Percentiles rank a stretch among this genome's conserved stretches.
phyloP scores from a whole-genome alignment of 2,797 vertebrate species.

The Channallabes apus region DNA sequence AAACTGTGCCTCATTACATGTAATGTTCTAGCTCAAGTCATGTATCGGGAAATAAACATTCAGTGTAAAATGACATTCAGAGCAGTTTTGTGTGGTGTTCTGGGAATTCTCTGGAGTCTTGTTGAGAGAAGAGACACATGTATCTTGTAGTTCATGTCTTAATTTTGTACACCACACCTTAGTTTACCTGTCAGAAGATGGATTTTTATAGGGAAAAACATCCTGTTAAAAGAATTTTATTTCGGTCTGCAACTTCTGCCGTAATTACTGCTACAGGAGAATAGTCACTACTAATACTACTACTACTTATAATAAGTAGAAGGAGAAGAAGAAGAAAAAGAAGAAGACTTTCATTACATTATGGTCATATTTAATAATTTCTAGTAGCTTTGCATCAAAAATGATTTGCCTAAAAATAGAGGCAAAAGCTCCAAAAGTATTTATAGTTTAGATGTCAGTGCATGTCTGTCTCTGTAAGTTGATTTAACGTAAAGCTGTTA shows the following conservation, averaged over 20 bases:
- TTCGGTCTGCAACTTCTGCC: neutral
- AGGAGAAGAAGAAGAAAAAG: neutral
- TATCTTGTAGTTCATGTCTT: constrained; percentile 11
- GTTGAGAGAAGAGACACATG: neutral
- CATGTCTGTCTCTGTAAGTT: constrained; percentile 71
- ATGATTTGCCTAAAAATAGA: constrained; percentile 6
- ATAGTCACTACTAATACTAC: neutral
- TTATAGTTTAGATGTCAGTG: constrained; percentile 65
- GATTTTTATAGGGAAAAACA: no score
- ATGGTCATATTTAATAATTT: neutral
- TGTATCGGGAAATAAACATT: constrained; percentile 37
- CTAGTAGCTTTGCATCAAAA: constrained; percentile 21
- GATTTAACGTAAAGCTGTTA: constrained; percentile 74
- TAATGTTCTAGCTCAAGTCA: constrained; percentile 11
- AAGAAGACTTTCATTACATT: neutral
- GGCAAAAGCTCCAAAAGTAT: constrained; percentile 60
- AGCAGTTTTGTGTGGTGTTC: neutral
- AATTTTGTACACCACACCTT: neutral
- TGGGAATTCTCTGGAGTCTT: neutral
- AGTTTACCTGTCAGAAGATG: neutral
- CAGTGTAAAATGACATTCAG: constrained; percentile 19
- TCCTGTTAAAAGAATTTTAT: neutral
- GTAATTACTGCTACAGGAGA: neutral
- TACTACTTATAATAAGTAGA: neutral
- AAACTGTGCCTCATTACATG: constrained; percentile 24